Conservation (phyloP, 2,797 vertebrate species). For the Basileuterus tristriatus region DNA sequence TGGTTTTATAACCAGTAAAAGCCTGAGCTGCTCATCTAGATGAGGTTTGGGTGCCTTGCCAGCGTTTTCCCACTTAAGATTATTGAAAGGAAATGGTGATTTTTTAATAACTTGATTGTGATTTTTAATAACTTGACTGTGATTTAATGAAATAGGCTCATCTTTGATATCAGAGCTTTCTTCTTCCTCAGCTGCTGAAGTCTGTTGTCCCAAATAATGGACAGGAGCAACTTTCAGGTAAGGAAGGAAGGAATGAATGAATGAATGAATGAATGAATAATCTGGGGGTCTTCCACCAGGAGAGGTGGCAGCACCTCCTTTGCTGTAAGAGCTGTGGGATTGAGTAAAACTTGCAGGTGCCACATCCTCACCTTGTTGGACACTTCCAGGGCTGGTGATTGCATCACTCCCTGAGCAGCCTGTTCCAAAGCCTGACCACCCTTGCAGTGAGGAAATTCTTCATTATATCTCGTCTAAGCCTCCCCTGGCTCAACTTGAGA, state of each 20-base stretch:
- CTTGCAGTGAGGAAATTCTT: neutral
- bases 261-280: neutral
- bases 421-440: neutral
- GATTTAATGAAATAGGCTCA: neutral
- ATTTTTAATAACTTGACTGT: too few species aligned
- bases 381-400: accelerated
- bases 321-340: accelerated
- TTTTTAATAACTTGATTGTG: neutral
- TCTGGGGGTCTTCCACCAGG: neutral
- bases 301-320: neutral
- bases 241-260: neutral
- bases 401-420: neutral
- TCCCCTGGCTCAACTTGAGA: neutral
- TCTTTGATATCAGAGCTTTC: neutral
- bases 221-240: neutral
- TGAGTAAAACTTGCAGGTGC: neutral
- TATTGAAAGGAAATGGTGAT: neutral
- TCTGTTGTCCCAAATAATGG: neutral
- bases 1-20: neutral
- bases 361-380: neutral
- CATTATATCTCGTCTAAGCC: neutral
- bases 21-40: neutral
- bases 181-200: neutral
- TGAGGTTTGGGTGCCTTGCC: neutral
- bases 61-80: neutral